Conservation (phyloP, 2,888 invertebrate species). For the Acanthococcus lagerstroemiae region DNA sequence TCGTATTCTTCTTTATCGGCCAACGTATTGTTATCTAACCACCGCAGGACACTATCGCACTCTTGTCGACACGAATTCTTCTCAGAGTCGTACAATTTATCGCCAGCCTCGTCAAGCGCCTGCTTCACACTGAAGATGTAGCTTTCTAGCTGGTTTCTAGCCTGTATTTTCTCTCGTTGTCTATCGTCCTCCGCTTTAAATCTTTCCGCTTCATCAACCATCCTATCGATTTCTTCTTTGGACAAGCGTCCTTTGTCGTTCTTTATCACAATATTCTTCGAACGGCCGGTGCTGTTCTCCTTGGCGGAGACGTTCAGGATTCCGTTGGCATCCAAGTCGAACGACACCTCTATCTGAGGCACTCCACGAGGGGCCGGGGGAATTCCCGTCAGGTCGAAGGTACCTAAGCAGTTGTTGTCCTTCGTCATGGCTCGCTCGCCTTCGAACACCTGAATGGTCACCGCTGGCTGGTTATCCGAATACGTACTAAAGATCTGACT, state of each 20-base stretch:
- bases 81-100: no score
- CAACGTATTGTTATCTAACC: slow-evolving; percentile 44
- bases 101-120: slow-evolving; percentile 40
- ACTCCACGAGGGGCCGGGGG: slow-evolving; percentile 71
- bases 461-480: slow-evolving; percentile 81
- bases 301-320: slow-evolving; percentile 59
- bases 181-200: slow-evolving; percentile 63
- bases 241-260: slow-evolving; percentile 72
- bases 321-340: slow-evolving; percentile 84
- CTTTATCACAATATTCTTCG: slow-evolving; percentile 65
- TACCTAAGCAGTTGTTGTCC: slow-evolving; percentile 76
- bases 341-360: slow-evolving; percentile 68
- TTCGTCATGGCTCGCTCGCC: slow-evolving; percentile 77
- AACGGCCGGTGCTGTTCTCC: slow-evolving; percentile 56
- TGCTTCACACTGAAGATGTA: slow-evolving; percentile 42
- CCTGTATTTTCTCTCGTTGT: slow-evolving; percentile 49
- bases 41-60: slow-evolving; percentile 40
- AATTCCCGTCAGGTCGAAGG: slow-evolving; percentile 62
- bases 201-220: slow-evolving; percentile 53
- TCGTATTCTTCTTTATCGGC: slow-evolving; percentile 45
- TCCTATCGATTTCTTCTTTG: slow-evolving; percentile 51
- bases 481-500: slow-evolving; percentile 73
- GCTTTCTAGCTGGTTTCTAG: slow-evolving; percentile 44
- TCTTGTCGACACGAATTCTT: slow-evolving; percentile 40
- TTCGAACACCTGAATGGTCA: slow-evolving; percentile 75